Evolutionary conservation across 2,888 invertebrate genomes (phyloP), one percentile per base, ranked within the genome.

Genomic region (Drosophila vallismaia): DNA sequence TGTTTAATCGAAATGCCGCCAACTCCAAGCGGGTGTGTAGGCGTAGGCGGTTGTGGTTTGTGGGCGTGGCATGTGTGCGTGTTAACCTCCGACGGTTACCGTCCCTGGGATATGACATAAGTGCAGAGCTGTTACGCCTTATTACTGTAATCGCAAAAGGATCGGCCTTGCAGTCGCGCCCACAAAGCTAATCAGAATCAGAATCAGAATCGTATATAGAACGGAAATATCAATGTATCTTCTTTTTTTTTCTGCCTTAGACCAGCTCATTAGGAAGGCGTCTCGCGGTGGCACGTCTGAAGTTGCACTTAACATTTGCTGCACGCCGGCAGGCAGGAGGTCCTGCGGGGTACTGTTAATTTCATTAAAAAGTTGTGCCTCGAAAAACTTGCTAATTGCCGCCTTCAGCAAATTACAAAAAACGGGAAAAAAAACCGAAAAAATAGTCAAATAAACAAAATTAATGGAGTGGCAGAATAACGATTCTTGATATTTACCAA

Each of bases 1-100:
- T 84, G 88, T 84, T 84, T 86, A 84, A 84, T 84, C 84, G 84
- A 84, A 84, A 80, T 73, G 78, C 66, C 66, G 69, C 63, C 52
- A 44, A 51, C 63, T 63, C 29, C 44, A 36, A 29, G 45, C 10
- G n/a, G 10, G 12, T 62, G 28, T 19, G 24, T 14, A 26, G 3
- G 36, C 8, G 5, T 10, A 14, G 8, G 9, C 3, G 5, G 28
- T 3, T 4, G 33, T 36, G 50, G 28, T 19, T 36, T 56, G 48
- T 66, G 52, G 64, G 66, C 51, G 58, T 73, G 76, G 63, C 66
- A 52, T 62, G 50, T 75, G 66, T 64, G 72, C 52, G 48, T 68
- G 66, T 45, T 31, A 55, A 53, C 50, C 62, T 46, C 49, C 44
- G 52, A 42, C 51, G 31, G 50, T 70, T 55, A 48, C 50, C 42